These are phyloP conservation scores for Mormyrops boulengeri DNA, from an alignment of 2,797 vertebrate genomes.

Conservation along the genomic window DNA sequence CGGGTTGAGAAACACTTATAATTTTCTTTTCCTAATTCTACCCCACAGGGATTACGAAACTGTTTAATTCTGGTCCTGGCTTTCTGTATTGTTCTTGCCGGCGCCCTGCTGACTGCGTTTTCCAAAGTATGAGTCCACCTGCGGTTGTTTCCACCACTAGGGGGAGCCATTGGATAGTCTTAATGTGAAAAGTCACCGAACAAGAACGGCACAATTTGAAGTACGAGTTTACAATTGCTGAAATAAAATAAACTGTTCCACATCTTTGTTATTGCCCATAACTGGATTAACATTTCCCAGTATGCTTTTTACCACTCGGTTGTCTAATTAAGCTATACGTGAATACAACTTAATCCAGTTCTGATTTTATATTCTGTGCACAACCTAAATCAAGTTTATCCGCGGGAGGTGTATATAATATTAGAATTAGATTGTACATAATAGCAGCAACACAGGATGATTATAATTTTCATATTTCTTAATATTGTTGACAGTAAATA, in stretches of 20 bases:
- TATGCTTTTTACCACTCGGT: not conserved
- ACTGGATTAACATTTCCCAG: not conserved
- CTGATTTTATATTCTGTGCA: not conserved
- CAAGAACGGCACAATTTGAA: not conserved
- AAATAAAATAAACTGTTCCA: slow-evolving; percentile 1
- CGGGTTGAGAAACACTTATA: not conserved
- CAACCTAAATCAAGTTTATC: not conserved
- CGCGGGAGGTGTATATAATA: not conserved
- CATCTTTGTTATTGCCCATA: not conserved
- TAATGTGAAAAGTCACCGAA: not conserved
- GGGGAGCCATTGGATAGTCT: slow-evolving; percentile 1
- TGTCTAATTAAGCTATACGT: not conserved
- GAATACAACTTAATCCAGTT: not conserved
- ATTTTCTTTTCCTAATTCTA: not conserved
- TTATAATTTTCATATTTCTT: not conserved
- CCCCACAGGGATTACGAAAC: slow-evolving; percentile 38
- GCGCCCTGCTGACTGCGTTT: slow-evolving; percentile 41
- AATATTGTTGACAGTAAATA: not conserved
- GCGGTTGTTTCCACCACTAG: not conserved
- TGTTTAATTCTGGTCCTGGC: slow-evolving; percentile 35
- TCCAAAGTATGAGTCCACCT: slow-evolving; percentile 29
- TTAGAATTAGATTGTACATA: not conserved
- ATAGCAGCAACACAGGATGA: not conserved
- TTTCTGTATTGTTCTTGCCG: slow-evolving; percentile 40
- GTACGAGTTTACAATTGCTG: not conserved